These are phyloP conservation scores for Nephrotoma flavescens DNA, from an alignment of 2,888 invertebrate genomes.

Conservation along the genomic window DNA sequence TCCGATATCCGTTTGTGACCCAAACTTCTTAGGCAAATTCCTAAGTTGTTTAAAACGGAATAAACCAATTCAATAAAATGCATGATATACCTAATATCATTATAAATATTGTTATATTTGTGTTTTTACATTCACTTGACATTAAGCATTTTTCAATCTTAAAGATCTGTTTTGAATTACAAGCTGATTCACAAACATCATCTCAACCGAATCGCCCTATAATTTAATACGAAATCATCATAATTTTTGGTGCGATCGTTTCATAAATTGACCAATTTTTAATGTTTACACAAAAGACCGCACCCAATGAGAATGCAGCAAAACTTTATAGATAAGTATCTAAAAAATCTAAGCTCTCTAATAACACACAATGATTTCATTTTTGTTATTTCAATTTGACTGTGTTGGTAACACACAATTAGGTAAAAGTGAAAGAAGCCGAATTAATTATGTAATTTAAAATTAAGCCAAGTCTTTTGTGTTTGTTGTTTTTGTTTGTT, in stretches of 20 bases:
- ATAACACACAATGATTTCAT: neutral
- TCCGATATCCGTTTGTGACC: neutral
- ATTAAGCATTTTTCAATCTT: too few relatives aligned
- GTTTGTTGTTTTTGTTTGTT: neutral
- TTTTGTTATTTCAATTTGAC: neutral
- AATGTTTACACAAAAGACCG: neutral
- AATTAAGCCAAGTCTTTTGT: neutral
- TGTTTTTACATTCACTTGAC: too few relatives aligned
- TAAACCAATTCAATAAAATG: too few relatives aligned
- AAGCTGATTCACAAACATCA: too few relatives aligned
- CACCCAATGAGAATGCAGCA: neutral
- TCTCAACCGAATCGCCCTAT: too few relatives aligned
- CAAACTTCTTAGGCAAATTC: neutral
- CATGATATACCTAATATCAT: too few relatives aligned
- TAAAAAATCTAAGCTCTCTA: neutral
- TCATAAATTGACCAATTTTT: neutral
- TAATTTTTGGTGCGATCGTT: too few relatives aligned
- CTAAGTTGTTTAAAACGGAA: too few relatives aligned
- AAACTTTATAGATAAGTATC: neutral
- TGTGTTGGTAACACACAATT: neutral
- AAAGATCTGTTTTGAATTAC: too few relatives aligned
- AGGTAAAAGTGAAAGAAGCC: neutral
- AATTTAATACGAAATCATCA: too few relatives aligned
- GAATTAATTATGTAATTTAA: neutral
- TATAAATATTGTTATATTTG: too few relatives aligned